Percentiles rank a stretch among this genome's conserved stretches.
phyloP scores from a whole-genome alignment of 1,140 invertebrate species.

The Nasonia longicornis region DNA sequence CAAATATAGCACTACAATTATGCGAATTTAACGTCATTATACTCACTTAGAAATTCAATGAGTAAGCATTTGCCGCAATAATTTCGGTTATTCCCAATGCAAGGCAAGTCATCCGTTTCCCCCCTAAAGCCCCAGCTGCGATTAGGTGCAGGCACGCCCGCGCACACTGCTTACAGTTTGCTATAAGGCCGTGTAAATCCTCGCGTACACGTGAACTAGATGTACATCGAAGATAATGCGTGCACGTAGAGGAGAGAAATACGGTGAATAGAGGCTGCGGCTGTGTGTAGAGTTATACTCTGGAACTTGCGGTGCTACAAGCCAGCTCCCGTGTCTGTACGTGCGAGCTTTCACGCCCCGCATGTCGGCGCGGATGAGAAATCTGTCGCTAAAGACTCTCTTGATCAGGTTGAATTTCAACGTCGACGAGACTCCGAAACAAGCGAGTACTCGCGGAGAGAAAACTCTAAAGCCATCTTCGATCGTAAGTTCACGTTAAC shows the following conservation, averaged over 20 bases:
- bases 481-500: no score
- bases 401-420: no score
- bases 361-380: no score
- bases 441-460: no score
- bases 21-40: no score
- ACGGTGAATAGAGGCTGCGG: not conserved
- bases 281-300: not conserved
- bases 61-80: not conserved
- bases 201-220: constrained; percentile 3
- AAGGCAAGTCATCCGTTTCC: not conserved
- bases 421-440: no score
- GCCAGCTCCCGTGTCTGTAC: no score
- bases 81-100: not conserved
- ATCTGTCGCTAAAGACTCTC: no score
- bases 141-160: not conserved
- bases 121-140: not conserved
- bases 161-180: not conserved
- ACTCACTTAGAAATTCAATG: no score
- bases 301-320: not conserved
- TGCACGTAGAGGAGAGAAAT: not conserved
- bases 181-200: not conserved
- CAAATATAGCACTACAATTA: not conserved
- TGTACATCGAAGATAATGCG: constrained; percentile 6
- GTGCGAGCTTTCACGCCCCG: no score
- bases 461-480: no score